phyloP scores from a whole-genome alignment of 2,113 vertebrate species.

The Acanthochromis polyacanthus region DNA sequence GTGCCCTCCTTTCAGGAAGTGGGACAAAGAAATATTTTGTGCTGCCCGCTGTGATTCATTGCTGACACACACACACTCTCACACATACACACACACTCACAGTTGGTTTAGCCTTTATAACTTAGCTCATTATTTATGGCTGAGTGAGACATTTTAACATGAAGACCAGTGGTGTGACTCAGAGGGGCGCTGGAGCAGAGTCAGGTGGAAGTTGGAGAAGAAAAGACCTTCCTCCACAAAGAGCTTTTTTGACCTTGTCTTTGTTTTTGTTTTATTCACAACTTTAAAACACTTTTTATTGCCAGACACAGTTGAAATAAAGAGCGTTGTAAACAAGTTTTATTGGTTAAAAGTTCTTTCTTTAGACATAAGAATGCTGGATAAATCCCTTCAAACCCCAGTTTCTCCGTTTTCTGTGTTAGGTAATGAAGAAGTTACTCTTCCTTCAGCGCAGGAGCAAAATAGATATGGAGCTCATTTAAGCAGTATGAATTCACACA shows the following conservation, averaged over 20 bases:
- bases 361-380: background rate
- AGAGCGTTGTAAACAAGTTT: background rate
- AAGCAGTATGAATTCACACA: background rate
- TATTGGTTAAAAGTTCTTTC: background rate
- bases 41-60: slow-evolving; percentile 68
- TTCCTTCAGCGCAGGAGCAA: too few species aligned
- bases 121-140: slow-evolving; percentile 61
- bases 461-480: background rate
- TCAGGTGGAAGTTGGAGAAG: slow-evolving; percentile 54
- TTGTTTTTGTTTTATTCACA: background rate
- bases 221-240: background rate
- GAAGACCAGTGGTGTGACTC: slow-evolving; percentile 56
- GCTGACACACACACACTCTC: slow-evolving; percentile 44
- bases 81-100: slow-evolving; percentile 23
- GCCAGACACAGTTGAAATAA: background rate
- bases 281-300: background rate
- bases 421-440: too few species aligned
- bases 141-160: slow-evolving; percentile 61
- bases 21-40: slow-evolving; percentile 71
- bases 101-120: slow-evolving; percentile 59
- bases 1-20: slow-evolving; percentile 67
- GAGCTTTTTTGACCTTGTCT: background rate
- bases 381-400: background rate
- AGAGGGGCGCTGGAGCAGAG: slow-evolving; percentile 35
- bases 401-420: background rate